Evolutionary conservation across 2,113 vertebrate species (phyloP).

Genomic region (Amazona guildingii): DNA sequence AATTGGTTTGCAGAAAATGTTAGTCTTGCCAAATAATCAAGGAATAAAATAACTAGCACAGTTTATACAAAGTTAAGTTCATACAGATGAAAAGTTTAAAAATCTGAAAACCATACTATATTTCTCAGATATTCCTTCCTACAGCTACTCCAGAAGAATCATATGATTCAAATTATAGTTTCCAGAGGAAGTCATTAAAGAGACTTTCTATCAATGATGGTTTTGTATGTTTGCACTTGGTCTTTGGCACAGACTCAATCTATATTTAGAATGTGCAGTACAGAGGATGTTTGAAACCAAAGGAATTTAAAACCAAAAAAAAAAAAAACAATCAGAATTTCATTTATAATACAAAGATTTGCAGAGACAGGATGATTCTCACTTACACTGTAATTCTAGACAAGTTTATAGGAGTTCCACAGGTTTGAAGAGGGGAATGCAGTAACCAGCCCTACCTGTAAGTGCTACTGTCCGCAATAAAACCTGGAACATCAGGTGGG

Average conservation of each 20-base stretch:
- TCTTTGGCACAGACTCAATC: not conserved
- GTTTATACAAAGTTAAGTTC: not conserved
- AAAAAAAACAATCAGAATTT: not conserved
- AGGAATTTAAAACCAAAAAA: not conserved
- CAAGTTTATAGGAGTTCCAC: not conserved
- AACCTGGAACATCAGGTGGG: not conserved
- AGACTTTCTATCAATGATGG: not conserved
- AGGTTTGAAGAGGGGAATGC: not conserved
- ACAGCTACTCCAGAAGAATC: not conserved
- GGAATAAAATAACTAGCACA: not conserved
- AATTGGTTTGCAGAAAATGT: not conserved
- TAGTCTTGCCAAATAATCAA: not conserved
- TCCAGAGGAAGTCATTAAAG: constrained; percentile 37
- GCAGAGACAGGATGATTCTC: not conserved
- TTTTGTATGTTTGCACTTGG: not conserved
- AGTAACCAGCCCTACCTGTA: not conserved
- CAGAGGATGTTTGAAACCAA: not conserved
- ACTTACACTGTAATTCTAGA: not conserved
- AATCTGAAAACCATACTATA: not conserved
- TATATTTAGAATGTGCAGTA: not conserved
- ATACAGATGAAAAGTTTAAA: not conserved
- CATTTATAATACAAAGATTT: not conserved
- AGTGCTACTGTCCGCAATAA: rapidly evolving
- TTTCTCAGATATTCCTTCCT: not conserved
- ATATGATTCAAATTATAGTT: not conserved